Evolutionary conservation across 2,888 invertebrate species (phyloP).

Genomic region (Lasiommata megera): DNA sequence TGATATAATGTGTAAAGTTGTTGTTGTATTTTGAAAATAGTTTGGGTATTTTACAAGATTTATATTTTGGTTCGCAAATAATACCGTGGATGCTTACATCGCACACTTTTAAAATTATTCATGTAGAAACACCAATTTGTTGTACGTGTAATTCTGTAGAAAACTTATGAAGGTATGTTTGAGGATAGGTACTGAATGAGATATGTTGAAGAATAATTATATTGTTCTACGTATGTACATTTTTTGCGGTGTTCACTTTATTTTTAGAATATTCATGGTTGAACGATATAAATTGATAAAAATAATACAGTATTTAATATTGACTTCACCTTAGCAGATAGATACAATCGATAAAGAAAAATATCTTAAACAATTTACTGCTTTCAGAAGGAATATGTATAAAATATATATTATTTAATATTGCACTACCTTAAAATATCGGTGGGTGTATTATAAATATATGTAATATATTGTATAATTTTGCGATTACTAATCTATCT

Average conservation of each 20-base stretch:
- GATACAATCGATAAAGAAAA: too few species aligned
- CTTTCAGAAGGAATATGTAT: too few species aligned
- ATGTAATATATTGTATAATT: too few species aligned
- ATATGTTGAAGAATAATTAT: background rate
- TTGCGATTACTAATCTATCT: background rate
- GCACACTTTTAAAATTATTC: conserved; percentile 60
- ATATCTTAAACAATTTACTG: too few species aligned
- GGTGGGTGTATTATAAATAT: too few species aligned
- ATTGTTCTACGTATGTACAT: background rate
- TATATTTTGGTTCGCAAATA: conserved; percentile 47
- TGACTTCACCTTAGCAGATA: too few species aligned
- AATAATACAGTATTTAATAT: background rate
- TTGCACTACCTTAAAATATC: too few species aligned
- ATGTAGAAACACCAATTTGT: conserved; percentile 52
- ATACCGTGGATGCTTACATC: conserved; percentile 57
- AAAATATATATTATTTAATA: too few species aligned
- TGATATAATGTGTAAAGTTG: conserved; percentile 42
- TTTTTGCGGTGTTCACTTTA: background rate
- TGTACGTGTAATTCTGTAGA: conserved; percentile 40
- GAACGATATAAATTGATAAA: background rate
- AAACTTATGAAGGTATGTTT: conserved; percentile 13
- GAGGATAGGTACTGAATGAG: conserved; percentile 19
- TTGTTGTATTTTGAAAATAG: conserved; percentile 37
- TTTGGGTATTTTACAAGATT: conserved; percentile 32
- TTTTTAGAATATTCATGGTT: background rate